Evolutionary conservation across 2,113 vertebrate species (phyloP).

Genomic region (Lethenteron reissneri): DNA sequence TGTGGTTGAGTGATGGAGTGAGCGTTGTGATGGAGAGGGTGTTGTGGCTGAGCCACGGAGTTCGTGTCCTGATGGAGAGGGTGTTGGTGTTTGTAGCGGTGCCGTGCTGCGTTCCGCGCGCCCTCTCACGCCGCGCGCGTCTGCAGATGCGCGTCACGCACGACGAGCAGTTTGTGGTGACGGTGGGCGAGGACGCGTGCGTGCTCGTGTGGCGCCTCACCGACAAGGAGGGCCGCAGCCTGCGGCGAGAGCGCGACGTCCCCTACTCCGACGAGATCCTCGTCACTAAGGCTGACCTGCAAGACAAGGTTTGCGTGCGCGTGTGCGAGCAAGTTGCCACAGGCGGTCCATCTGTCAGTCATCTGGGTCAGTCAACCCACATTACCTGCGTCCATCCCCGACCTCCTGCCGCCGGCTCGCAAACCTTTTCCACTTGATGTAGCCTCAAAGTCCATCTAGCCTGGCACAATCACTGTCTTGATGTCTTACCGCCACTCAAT

Average conservation of each 20-base stretch:
- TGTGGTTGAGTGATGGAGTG: background rate
- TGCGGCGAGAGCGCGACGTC: constrained; percentile 34
- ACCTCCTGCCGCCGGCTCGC: too few species aligned
- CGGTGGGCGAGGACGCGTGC: constrained; percentile 47
- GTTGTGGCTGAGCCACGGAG: background rate
- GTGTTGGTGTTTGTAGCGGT: background rate
- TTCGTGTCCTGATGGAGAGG: too few species aligned
- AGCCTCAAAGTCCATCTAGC: too few species aligned
- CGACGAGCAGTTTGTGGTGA: constrained; percentile 58
- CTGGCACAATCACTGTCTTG: too few species aligned
- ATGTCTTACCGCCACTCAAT: too few species aligned
- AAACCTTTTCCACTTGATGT: too few species aligned
- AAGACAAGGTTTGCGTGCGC: constrained; percentile 42
- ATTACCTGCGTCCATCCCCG: too few species aligned
- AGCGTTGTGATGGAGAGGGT: too few species aligned
- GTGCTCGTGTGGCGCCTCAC: constrained; percentile 55
- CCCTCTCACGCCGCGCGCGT: background rate
- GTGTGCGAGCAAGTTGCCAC: too few species aligned
- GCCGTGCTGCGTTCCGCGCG: too few species aligned
- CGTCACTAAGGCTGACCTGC: constrained; percentile 56
- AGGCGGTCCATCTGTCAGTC: too few species aligned
- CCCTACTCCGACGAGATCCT: constrained; percentile 59
- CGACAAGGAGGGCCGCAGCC: constrained; percentile 36
- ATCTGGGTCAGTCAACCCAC: too few species aligned
- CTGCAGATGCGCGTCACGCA: constrained; percentile 49